Base-by-base conservation (phyloP, 2,888 invertebrate genomes). In the Cordilura impudica region DNA sequence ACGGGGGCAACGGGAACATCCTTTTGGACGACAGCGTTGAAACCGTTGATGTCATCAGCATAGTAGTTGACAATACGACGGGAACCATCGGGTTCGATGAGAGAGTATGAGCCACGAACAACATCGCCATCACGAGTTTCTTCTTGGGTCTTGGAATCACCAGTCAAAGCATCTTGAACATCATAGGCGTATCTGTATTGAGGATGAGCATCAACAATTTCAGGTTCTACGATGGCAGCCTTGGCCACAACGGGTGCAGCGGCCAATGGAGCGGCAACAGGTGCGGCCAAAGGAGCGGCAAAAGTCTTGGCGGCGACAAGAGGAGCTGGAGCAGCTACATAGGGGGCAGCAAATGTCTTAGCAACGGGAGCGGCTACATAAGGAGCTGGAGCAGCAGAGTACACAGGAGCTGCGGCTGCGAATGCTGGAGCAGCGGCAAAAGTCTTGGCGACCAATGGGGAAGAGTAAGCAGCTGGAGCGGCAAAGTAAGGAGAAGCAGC, bases 151-250 rank as follows among this genome's bases (percentile, higher is more conserved):
- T 91, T 91, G 74, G 88, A 88, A 84, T 91, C 91, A 47, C 91
- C 91, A 69, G 91, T 91, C 39, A 91, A 82, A 66, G 87, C 84
- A 82, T 91, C 91, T 84, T 91, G 89, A 18, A 91, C 90, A 81
- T 90, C 89, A 83, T 91, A 91, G 16, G 89, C 90, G 84, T 87
- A 91, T 71, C 87, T 87, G 86, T 91, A 91, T 85, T 91, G 87
- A 71, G 90, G 89, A 80, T 89, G 86, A 16, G 91, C 88, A 83
- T 91, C 90, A 79, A 88, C 87, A 82, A 89, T 87, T 83, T 90
- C 89, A 63, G 89, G 84, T 45, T 85, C 82, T 53, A 83, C 82
- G 63, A 83, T 74, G 66, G 84, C 85, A 19, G 84, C 83, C 23
- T 81, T 83, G 69, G 83, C 82, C 39, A 82, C 82, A 45, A 81